phyloP scores from a whole-genome alignment of 2,113 vertebrate species.

The Seriola aureovittata region DNA sequence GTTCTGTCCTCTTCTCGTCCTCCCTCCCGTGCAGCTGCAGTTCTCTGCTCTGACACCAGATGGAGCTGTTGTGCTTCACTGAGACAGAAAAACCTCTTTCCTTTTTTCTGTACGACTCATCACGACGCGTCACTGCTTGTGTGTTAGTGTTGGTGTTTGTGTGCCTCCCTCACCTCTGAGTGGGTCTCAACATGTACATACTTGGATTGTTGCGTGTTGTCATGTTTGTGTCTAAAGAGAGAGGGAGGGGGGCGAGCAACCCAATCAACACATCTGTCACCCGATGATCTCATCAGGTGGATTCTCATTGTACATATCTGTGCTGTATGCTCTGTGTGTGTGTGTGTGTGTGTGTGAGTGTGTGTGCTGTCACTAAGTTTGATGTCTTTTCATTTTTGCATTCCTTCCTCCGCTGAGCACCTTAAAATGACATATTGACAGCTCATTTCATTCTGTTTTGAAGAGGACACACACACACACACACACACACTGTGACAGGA shows the following conservation, averaged over 20 bases:
- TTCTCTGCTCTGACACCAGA: slow-evolving; percentile 31
- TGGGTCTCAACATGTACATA: too few relatives aligned
- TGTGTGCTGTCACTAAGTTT: not conserved
- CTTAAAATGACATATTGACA: slow-evolving; percentile 41
- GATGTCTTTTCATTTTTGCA: not conserved
- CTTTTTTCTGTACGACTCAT: slow-evolving; percentile 12
- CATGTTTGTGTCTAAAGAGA: too few relatives aligned
- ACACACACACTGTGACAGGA: slow-evolving; percentile 2
- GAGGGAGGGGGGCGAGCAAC: too few relatives aligned
- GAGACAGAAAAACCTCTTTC: not conserved
- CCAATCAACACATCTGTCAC: too few relatives aligned
- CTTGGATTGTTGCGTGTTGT: too few relatives aligned
- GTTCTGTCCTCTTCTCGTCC: not conserved
- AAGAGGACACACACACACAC: not conserved
- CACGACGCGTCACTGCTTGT: not conserved
- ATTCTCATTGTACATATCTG: too few relatives aligned
- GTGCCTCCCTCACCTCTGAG: too few relatives aligned
- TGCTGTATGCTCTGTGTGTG: not conserved
- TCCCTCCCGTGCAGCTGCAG: too few relatives aligned
- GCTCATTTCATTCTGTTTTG: slow-evolving; percentile 19
- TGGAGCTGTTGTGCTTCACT: slow-evolving; percentile 47
- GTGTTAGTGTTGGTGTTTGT: not conserved
- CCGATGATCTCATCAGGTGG: too few relatives aligned
- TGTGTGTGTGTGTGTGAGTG: slow-evolving; percentile 6
- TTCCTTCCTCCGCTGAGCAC: slow-evolving; percentile 15